Percentiles rank a stretch among this genome's conserved stretches.
Conservation (phyloP, 2,113 vertebrate species). For the Actenoides hombroni region DNA sequence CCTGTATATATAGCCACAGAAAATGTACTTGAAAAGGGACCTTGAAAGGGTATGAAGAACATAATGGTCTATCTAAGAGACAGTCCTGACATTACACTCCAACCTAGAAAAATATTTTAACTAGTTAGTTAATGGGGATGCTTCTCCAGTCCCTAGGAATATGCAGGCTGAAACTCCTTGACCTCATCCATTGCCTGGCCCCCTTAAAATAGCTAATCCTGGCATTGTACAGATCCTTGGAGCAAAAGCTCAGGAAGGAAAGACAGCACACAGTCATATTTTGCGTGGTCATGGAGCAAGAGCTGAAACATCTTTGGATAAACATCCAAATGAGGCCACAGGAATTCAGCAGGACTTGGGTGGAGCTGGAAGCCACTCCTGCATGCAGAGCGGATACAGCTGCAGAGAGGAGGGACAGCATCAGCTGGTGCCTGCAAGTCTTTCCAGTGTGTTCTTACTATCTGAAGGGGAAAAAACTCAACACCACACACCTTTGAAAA, state of each 20-base stretch:
- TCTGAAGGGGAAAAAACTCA: neutral
- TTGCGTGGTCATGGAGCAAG: neutral
- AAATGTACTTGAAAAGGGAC: neutral
- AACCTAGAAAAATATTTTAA: neutral
- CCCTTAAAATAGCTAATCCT: neutral
- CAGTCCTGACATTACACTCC: neutral
- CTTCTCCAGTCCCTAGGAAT: neutral
- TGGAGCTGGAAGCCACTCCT: neutral
- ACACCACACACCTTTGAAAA: neutral
- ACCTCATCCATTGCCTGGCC: neutral
- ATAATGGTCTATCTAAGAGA: neutral
- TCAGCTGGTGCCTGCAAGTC: neutral
- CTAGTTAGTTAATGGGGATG: neutral
- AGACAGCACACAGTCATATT: neutral
- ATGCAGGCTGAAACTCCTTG: neutral
- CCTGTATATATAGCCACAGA: neutral
- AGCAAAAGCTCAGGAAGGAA: neutral
- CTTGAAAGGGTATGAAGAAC: neutral
- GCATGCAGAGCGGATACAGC: neutral
- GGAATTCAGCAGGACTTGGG: neutral
- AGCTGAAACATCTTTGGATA: neutral
- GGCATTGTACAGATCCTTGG: neutral
- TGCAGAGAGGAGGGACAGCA: neutral
- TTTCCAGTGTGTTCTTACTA: fast-evolving
- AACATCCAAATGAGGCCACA: neutral